Evolutionary conservation across 2,797 vertebrate genomes (phyloP), one percentile per base, ranked within the genome.

Genomic region (Crocodylus rhombifer): DNA sequence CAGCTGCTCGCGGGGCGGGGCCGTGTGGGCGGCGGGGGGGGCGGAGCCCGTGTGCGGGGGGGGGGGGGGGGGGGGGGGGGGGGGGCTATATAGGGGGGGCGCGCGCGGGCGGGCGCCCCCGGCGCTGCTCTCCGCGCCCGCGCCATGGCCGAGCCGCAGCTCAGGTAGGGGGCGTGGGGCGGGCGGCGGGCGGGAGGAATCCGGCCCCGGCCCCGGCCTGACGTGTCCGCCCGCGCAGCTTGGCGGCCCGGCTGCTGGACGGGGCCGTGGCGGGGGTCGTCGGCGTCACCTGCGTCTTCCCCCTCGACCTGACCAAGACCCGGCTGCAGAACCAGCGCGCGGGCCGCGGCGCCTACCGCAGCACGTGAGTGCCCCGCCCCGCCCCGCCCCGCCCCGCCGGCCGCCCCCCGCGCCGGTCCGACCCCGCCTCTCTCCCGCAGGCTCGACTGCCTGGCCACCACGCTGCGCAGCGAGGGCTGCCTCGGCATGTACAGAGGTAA

Each of bases 401-500:
- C 36, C 36, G 42, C 42, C 42, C 42, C 42, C 42, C 6, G 42
- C 42, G 42, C 42, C 42, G 42, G 30, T 30, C 30, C 30, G 30
- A 30, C 42, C 42, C 42, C 7, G 42, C 42, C 42, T 51, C 42
- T 51, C 42, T 3, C 42, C 42, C 10, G 42, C 74, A 99, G 98
- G 98, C 96, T 99, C 97, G 98, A 99, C 97, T 99, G 98, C 97
- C 98, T 99, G 93, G 93, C 98, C 86, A 99, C 98, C 96, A 99
- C 98, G 3, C 97, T 99, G 67, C 97, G 97, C 87, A 98, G 98
- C 57, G 98, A 99, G 94, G 98, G 98, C 8, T 99, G 98, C 96
- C 98, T 99, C 97, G 98, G 98, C 91, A 99, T 99, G 98, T 99
- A 99, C 93, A 98, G 98, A 99, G 98, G 98, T 99, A 98, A 98